Conservation (phyloP, 2,113 vertebrate species). For the Chloropsis hardwickii region DNA sequence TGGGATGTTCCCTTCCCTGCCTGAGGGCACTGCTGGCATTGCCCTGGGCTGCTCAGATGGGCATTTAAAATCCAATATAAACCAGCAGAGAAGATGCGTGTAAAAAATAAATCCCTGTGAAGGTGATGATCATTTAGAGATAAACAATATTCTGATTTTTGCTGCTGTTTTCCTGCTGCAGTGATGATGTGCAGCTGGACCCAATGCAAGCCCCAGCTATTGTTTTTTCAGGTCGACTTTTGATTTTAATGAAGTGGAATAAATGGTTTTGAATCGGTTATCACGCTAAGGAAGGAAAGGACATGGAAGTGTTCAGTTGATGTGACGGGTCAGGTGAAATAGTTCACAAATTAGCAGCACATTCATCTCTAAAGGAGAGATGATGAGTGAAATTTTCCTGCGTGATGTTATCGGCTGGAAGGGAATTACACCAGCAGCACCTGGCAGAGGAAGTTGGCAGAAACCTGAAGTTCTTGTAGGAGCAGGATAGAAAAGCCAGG, state of each 20-base stretch:
- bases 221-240: background rate
- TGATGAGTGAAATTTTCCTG: background rate
- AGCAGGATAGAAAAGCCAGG: background rate
- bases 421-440: background rate
- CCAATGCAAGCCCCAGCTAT: background rate
- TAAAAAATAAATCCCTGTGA: rapidly evolving
- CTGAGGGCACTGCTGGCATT: too few species aligned
- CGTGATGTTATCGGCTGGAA: background rate
- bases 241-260: background rate
- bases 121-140: background rate
- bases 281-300: background rate
- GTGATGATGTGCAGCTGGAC: background rate
- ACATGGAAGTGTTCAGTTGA: background rate
- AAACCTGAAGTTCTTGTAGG: background rate
- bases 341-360: background rate
- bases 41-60: rapidly evolving
- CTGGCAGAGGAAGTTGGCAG: background rate
- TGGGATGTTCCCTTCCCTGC: background rate
- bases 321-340: background rate
- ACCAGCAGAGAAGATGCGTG: rapidly evolving
- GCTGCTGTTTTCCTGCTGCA: background rate
- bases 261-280: background rate
- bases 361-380: background rate
- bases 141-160: background rate
- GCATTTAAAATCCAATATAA: rapidly evolving